A percentile compares a stretch with the other conserved stretches of the same genome.
phyloP scores from a whole-genome alignment of 2,113 vertebrate genomes.

The Salvelinus alpinus region DNA sequence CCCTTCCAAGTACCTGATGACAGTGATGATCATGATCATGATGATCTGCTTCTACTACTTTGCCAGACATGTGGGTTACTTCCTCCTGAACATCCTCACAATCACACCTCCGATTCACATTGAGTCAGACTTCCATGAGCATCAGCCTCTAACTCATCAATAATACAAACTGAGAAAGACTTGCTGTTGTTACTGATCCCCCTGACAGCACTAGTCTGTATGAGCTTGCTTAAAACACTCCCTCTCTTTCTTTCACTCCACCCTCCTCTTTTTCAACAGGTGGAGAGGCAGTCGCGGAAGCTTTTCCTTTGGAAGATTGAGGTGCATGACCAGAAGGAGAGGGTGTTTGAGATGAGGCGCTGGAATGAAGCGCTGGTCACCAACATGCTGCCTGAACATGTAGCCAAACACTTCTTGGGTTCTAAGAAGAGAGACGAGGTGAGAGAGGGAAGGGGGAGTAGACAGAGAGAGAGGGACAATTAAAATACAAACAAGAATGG shows the following conservation, averaged over 20 bases:
- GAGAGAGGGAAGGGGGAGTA: constrained; percentile 15
- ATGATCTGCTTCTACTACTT: constrained; percentile 98
- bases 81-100: background rate
- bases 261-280: constrained; percentile 63
- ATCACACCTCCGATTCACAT: constrained; percentile 32
- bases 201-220: background rate
- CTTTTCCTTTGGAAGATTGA: constrained; percentile 96
- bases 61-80: constrained; percentile 85
- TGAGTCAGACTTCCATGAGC: constrained; percentile 63
- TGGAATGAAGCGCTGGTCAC: constrained; percentile 96
- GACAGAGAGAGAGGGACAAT: too few species aligned
- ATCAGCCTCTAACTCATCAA: too few species aligned
- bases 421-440: constrained; percentile 96
- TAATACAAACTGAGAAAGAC: background rate
- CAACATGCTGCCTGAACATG: constrained; percentile 95
- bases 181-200: background rate
- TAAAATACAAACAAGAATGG: too few species aligned
- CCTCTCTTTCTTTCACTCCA: background rate
- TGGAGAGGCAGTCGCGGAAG: constrained; percentile 89
- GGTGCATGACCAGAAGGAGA: constrained; percentile 94
- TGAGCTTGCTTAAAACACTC: background rate
- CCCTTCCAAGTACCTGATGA: constrained; percentile 91
- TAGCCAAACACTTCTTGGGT: constrained; percentile 92
- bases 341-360: constrained; percentile 94
- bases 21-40: constrained; percentile 88